phyloP scores from a whole-genome alignment of 1,140 invertebrate species.

The Globodera rostochiensis region DNA sequence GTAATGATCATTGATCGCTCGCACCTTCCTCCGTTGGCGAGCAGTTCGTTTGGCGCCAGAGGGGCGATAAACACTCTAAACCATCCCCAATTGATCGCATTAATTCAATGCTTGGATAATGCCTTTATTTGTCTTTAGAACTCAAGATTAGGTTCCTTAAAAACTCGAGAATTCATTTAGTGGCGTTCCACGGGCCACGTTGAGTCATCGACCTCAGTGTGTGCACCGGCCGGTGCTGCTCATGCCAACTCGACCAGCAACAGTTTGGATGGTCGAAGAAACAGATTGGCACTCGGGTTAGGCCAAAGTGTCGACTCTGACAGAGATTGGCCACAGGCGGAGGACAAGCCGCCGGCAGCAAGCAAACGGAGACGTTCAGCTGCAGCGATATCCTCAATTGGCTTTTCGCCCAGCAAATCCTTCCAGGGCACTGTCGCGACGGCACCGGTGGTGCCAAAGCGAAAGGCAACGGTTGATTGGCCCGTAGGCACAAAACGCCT shows the following conservation, averaged over 20 bases:
- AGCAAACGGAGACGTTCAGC: background rate
- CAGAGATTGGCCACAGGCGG: too few relatives aligned
- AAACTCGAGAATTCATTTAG: background rate
- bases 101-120: too few relatives aligned
- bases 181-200: background rate
- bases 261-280: background rate
- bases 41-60: too few relatives aligned
- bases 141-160: too few relatives aligned
- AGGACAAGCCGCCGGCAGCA: background rate
- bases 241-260: background rate
- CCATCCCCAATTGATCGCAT: too few relatives aligned
- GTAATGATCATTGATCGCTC: too few relatives aligned
- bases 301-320: background rate
- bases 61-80: too few relatives aligned
- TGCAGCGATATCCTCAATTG: background rate
- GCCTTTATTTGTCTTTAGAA: too few relatives aligned
- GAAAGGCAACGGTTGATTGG: too few relatives aligned
- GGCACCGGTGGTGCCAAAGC: background rate
- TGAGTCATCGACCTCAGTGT: background rate
- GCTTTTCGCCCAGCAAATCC: too few relatives aligned
- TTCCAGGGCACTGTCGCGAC: background rate
- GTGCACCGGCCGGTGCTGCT: too few relatives aligned
- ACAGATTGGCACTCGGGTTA: background rate
- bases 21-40: too few relatives aligned
- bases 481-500: background rate